These are phyloP conservation scores for Neogobius melanostomus DNA, from an alignment of 2,113 vertebrate genomes.

Conservation along the genomic window DNA sequence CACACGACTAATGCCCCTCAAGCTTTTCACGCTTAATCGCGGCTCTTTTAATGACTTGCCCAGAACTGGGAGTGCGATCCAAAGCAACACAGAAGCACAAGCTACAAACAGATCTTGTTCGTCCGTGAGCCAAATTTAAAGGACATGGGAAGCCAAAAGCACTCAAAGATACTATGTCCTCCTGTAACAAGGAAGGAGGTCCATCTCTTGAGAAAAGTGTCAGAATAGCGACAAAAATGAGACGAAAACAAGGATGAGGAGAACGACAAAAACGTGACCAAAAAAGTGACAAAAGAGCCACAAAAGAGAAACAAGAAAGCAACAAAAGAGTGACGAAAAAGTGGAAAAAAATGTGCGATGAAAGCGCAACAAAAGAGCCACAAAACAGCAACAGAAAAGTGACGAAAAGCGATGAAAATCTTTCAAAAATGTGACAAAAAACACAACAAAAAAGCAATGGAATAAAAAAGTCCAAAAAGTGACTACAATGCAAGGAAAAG, in stretches of 20 bases:
- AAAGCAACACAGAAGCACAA: constrained; percentile 44
- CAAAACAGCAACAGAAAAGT: too few relatives aligned
- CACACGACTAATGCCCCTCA: constrained; percentile 10
- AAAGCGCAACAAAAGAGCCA: too few relatives aligned
- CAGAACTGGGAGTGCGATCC: constrained; percentile 45
- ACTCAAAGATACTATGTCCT: not conserved
- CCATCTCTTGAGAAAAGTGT: not conserved
- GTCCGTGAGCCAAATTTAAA: constrained; percentile 45
- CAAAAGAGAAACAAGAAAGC: too few relatives aligned
- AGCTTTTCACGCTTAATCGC: constrained; percentile 30
- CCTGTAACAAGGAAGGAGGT: not conserved
- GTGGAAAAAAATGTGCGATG: too few relatives aligned
- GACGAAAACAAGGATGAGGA: not conserved
- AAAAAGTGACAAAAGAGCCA: too few relatives aligned
- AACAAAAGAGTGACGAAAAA: too few relatives aligned
- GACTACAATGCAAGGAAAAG: too few relatives aligned
- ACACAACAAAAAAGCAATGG: too few relatives aligned
- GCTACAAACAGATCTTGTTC: constrained; percentile 55
- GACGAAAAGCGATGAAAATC: too few relatives aligned
- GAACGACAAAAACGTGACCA: too few relatives aligned
- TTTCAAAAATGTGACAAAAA: too few relatives aligned
- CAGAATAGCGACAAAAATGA: not conserved
- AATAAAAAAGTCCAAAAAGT: too few relatives aligned
- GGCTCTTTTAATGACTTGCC: constrained; percentile 45
- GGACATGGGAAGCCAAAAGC: constrained; percentile 11